A percentile compares a stretch with the other conserved stretches of the same genome.
These are phyloP conservation scores for Ophion slaviceki DNA, from an alignment of 2,888 invertebrate species.

Conservation along the genomic window DNA sequence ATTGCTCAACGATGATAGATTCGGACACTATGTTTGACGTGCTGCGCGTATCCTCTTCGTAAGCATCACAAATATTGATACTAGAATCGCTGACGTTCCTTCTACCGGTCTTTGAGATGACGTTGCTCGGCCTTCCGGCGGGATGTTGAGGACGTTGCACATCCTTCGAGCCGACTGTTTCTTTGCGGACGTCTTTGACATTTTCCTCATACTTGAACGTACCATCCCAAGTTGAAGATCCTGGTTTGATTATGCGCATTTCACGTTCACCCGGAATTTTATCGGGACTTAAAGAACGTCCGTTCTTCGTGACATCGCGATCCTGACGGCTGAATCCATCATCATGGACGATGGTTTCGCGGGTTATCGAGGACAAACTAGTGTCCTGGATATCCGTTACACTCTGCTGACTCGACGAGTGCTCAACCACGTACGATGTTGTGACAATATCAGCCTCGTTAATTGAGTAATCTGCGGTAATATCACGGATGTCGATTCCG, in stretches of 20 bases:
- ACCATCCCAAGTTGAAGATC: slow-evolving; percentile 79
- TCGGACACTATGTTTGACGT: slow-evolving; percentile 65
- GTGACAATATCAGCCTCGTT: slow-evolving; percentile 78
- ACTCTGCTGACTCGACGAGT: slow-evolving; percentile 77
- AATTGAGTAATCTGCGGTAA: slow-evolving; percentile 78
- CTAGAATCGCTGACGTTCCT: slow-evolving; percentile 71
- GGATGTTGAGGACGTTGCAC: slow-evolving; percentile 29
- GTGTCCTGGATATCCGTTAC: slow-evolving; percentile 73
- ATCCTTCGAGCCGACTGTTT: slow-evolving; percentile 13
- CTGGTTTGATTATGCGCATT: slow-evolving; percentile 72
- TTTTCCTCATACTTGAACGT: slow-evolving; percentile 71
- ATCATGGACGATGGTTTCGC: slow-evolving; percentile 67
- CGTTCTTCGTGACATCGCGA: slow-evolving; percentile 54
- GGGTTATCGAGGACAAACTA: slow-evolving; percentile 68
- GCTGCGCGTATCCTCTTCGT: slow-evolving; percentile 59
- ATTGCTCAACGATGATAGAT: slow-evolving; percentile 72
- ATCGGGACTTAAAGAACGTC: slow-evolving; percentile 71
- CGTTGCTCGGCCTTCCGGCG: slow-evolving; percentile 55
- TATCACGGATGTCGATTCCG: slow-evolving; percentile 75
- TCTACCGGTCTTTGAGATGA: slow-evolving; percentile 51
- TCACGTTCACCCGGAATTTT: slow-evolving; percentile 69
- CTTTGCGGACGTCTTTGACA: slow-evolving; percentile 5
- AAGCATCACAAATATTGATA: slow-evolving; percentile 67
- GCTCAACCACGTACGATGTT: slow-evolving; percentile 78
- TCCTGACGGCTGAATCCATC: slow-evolving; percentile 46